Conservation (phyloP, 92 coral and sea anemone species). For the Diadumene lineata region DNA sequence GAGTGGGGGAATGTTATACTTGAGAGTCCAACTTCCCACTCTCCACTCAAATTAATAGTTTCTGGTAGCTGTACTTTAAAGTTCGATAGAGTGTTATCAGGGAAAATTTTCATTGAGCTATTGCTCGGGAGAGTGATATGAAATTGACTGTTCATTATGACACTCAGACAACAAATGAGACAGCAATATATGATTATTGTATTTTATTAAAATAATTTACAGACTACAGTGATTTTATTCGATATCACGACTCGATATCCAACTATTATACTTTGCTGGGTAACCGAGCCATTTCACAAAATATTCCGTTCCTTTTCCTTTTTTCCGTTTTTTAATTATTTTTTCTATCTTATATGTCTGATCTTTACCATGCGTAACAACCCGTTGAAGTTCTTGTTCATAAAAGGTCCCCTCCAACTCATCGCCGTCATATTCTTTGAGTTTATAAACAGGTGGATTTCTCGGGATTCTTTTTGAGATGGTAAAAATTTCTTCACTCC, state of each 20-base stretch:
- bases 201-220: background rate
- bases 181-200: background rate
- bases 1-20: background rate
- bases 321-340: slow-evolving; percentile 6
- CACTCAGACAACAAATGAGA: background rate
- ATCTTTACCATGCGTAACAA: slow-evolving; percentile 6
- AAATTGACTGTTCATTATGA: background rate
- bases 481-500: slow-evolving; percentile 50
- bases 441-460: slow-evolving; percentile 35
- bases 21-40: slow-evolving; percentile 32
- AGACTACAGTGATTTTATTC: background rate
- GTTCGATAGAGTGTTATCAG: slow-evolving; percentile 12
- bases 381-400: slow-evolving; percentile 32
- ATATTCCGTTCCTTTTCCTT: slow-evolving; percentile 5
- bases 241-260: slow-evolving; percentile 11
- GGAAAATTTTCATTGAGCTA: slow-evolving; percentile 12
- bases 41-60: slow-evolving; percentile 11
- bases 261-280: slow-evolving; percentile 19
- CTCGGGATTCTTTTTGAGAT: slow-evolving; percentile 18
- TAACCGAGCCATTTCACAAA: slow-evolving; percentile 35
- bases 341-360: slow-evolving; percentile 30
- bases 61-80: slow-evolving; percentile 22
- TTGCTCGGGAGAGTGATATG: no score
- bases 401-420: slow-evolving; percentile 45
- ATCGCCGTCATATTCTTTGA: slow-evolving; percentile 28